These are phyloP conservation scores for Melolontha melolontha DNA, from an alignment of 2,888 invertebrate genomes.

Conservation along the genomic window DNA sequence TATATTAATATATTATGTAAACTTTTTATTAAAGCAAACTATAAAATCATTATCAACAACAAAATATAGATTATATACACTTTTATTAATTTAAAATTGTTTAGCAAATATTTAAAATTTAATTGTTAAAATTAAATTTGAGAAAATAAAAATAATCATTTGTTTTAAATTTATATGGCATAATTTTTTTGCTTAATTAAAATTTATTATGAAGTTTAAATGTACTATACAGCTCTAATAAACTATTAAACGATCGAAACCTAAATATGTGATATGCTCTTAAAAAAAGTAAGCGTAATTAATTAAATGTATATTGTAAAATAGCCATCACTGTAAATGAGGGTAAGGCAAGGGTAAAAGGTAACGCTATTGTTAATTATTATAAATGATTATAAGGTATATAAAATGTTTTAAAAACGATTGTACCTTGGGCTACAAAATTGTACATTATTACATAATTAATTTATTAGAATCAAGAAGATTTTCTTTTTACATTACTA, in stretches of 20 bases:
- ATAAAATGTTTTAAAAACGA: slow-evolving; percentile 55
- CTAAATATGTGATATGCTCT: slow-evolving; percentile 35
- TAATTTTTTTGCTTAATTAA: too few relatives aligned
- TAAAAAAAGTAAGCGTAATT: slow-evolving; percentile 57
- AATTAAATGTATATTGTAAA: slow-evolving; percentile 53
- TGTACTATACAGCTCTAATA: too few relatives aligned
- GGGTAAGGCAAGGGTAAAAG: slow-evolving; percentile 57
- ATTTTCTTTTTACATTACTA: slow-evolving; percentile 53
- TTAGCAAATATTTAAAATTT: too few relatives aligned
- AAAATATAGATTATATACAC: too few relatives aligned
- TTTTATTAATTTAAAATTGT: neutral
- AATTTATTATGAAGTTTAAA: too few relatives aligned
- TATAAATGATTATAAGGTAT: slow-evolving; percentile 52
- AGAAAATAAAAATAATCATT: too few relatives aligned
- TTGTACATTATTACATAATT: slow-evolving; percentile 55
- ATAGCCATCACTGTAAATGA: slow-evolving; percentile 56
- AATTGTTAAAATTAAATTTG: too few relatives aligned
- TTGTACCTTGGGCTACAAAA: slow-evolving; percentile 56
- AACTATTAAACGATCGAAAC: neutral
- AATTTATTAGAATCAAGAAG: slow-evolving; percentile 53
- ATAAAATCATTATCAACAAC: neutral
- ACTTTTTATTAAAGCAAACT: slow-evolving; percentile 55
- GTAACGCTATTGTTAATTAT: slow-evolving; percentile 58
- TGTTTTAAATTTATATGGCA: too few relatives aligned
- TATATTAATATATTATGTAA: slow-evolving; percentile 53